Conservation (phyloP, 2,888 invertebrate genomes). For the Macrophya annulata region DNA sequence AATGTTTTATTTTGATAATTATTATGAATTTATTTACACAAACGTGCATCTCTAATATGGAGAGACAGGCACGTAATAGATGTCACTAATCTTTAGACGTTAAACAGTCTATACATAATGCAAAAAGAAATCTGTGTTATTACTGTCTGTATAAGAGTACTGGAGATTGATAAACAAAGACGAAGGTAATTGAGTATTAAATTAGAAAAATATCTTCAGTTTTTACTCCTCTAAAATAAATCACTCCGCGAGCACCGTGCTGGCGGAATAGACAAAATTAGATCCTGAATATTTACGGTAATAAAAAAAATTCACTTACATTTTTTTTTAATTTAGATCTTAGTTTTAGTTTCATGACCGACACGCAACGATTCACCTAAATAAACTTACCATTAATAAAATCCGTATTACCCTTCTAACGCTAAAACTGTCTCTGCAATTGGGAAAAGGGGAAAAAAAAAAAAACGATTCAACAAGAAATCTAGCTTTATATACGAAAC, state of each 20-base stretch:
- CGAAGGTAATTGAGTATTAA: background rate
- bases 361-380: slow-evolving; percentile 9
- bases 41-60: slow-evolving; percentile 37
- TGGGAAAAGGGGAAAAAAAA: background rate
- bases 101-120: slow-evolving; percentile 20
- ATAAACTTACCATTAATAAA: slow-evolving; percentile 1
- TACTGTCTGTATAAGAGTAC: slow-evolving; percentile 24
- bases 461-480: background rate
- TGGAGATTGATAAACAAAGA: slow-evolving; percentile 36
- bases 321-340: background rate
- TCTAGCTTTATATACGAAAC: background rate
- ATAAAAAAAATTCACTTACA: background rate
- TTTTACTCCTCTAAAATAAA: slow-evolving; percentile 6
- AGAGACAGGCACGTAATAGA: slow-evolving; percentile 23
- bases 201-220: background rate
- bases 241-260: slow-evolving; percentile 49
- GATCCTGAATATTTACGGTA: background rate
- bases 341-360: background rate
- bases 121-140: background rate
- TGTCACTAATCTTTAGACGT: slow-evolving; percentile 35
- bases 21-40: slow-evolving; percentile 36
- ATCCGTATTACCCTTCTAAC: slow-evolving; percentile 1
- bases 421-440: slow-evolving; percentile 36
- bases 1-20: slow-evolving; percentile 39
- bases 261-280: background rate